Conservation (phyloP, 1,140 invertebrate genomes). For the Oedothorax gibbosus region DNA sequence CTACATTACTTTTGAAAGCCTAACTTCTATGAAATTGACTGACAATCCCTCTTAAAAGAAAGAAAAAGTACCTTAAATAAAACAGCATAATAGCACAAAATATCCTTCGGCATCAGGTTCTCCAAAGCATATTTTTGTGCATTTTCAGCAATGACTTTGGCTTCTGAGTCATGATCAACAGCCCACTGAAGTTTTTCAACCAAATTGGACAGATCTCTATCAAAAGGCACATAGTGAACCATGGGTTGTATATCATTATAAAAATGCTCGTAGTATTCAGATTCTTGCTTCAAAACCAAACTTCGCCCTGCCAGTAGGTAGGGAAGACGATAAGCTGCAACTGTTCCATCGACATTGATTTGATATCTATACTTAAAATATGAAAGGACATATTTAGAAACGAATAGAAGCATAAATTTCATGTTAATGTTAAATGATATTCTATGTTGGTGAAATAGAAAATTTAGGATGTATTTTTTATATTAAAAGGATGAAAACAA, state of each 20-base stretch:
- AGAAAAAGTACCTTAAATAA: constrained; percentile 77
- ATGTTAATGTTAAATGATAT: too few relatives aligned
- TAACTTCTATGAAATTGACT: background rate
- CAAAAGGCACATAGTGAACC: constrained; percentile 87
- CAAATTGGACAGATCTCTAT: constrained; percentile 83
- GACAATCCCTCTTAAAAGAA: background rate
- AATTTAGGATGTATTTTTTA: too few relatives aligned
- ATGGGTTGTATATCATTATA: constrained; percentile 81
- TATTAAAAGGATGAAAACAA: too few relatives aligned
- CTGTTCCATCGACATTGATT: constrained; percentile 94
- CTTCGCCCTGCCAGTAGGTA: constrained; percentile 89
- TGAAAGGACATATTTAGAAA: constrained; percentile 8
- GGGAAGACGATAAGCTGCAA: constrained; percentile 94
- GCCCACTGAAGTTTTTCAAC: constrained; percentile 84
- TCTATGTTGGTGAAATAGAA: too few relatives aligned
- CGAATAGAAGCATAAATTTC: too few relatives aligned
- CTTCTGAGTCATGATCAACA: constrained; percentile 79
- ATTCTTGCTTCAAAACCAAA: constrained; percentile 92
- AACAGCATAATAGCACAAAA: constrained; percentile 89
- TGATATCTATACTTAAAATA: constrained; percentile 92
- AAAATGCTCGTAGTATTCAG: constrained; percentile 94
- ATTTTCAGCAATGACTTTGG: constrained; percentile 77
- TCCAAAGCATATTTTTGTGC: constrained; percentile 81
- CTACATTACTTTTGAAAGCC: too few relatives aligned
- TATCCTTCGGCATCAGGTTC: constrained; percentile 84